Conservation (phyloP, 2,888 invertebrate species). For the Lasioglossum pauxillum region DNA sequence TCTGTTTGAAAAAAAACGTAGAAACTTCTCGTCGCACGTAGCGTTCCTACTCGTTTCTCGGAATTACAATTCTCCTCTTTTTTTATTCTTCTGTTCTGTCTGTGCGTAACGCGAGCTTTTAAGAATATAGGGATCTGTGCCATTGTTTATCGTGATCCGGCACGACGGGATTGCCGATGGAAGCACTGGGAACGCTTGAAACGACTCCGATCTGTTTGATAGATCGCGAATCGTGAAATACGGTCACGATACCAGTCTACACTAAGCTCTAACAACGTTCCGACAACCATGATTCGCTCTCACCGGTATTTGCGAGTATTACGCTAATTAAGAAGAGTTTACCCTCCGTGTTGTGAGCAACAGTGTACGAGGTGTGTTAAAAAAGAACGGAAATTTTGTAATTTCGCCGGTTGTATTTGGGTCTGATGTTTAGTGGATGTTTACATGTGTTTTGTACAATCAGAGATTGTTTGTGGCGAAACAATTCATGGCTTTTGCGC, state of each 20-base stretch:
- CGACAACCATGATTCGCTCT: conserved; percentile 40
- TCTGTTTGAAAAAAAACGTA: conserved; percentile 38
- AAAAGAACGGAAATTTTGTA: too few species aligned
- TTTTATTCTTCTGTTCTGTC: not conserved
- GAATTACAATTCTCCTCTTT: not conserved
- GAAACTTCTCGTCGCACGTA: conserved; percentile 18
- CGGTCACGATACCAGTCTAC: conserved; percentile 22
- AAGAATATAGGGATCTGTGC: not conserved
- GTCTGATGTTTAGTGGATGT: too few species aligned
- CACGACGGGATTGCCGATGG: conserved; percentile 38
- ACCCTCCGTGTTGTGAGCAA: conserved; percentile 39
- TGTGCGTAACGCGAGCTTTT: conserved; percentile 28
- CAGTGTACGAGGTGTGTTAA: not conserved
- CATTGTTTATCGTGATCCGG: not conserved
- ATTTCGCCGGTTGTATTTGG: too few species aligned
- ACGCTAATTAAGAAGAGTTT: conserved; percentile 49
- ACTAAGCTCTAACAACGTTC: conserved; percentile 30
- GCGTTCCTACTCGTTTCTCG: not conserved
- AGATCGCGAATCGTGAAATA: conserved; percentile 21
- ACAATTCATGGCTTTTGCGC: too few species aligned
- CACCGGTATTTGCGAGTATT: conserved; percentile 26
- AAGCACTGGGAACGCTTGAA: conserved; percentile 35
- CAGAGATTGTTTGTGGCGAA: too few species aligned
- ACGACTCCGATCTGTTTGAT: not conserved
- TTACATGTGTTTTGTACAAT: too few species aligned